Percentiles rank a stretch among this genome's conserved stretches.
Conservation (phyloP, 2,888 invertebrate genomes). For the Eueremaeus valkanovi region DNA sequence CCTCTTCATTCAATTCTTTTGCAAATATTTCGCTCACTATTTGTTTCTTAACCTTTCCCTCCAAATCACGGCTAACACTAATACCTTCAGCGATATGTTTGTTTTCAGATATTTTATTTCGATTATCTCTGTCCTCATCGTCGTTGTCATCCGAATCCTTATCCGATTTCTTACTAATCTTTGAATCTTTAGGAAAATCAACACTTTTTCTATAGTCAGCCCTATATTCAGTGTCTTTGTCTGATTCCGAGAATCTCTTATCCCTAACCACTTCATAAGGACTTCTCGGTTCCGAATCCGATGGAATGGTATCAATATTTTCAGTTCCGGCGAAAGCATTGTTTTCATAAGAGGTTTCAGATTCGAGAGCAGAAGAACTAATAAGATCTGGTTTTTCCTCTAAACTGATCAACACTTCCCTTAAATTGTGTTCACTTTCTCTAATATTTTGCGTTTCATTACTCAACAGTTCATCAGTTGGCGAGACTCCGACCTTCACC, state of each 20-base stretch:
- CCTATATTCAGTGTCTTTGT: not conserved
- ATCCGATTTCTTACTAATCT: not conserved
- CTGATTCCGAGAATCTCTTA: no score
- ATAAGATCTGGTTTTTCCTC: not conserved
- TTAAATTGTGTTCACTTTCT: not conserved
- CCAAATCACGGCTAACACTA: conserved; percentile 37
- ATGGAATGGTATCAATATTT: conserved; percentile 28
- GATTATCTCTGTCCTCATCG: not conserved
- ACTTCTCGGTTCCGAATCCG: conserved; percentile 20
- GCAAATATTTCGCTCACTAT: conserved; percentile 48
- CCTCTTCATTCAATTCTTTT: conserved; percentile 47
- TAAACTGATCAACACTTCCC: no score
- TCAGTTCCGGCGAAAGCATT: conserved; percentile 40
- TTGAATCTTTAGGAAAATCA: not conserved
- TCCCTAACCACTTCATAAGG: conserved; percentile 38
- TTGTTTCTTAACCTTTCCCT: conserved; percentile 46
- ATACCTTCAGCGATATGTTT: conserved; percentile 40
- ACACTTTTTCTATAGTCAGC: not conserved
- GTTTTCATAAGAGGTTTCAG: conserved; percentile 35
- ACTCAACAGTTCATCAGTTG: conserved; percentile 16
- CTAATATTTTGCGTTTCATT: not conserved
- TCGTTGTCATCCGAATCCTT: not conserved
- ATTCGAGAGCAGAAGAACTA: not conserved
- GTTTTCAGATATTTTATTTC: not conserved
- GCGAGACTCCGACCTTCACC: conserved; percentile 38